Conservation (phyloP, 2,113 vertebrate genomes). For the Gallinago undulata region DNA sequence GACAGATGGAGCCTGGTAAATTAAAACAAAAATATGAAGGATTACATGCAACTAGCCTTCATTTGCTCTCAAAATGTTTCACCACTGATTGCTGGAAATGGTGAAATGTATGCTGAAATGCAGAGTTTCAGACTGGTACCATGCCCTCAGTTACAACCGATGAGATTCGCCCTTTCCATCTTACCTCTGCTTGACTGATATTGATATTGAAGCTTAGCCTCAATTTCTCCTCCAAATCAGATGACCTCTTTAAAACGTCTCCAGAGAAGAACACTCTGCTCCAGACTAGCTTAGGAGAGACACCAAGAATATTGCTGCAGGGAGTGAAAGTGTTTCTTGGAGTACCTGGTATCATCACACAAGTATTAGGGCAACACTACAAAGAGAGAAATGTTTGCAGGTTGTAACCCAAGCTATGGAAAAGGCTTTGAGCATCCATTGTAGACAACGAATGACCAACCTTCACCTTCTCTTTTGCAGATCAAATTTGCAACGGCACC, state of each 20-base stretch:
- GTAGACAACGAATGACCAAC: background rate
- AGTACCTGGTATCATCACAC: background rate
- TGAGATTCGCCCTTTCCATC: background rate
- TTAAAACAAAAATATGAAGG: background rate
- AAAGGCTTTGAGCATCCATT: background rate
- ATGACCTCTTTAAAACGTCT: background rate
- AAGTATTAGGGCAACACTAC: background rate
- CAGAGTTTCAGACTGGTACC: background rate
- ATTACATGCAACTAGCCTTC: background rate
- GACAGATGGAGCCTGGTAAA: background rate
- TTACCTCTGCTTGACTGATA: background rate
- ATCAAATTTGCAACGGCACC: background rate
- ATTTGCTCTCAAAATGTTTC: background rate
- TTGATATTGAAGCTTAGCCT: background rate
- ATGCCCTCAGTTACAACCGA: background rate
- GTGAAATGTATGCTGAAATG: background rate
- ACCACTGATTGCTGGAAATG: background rate
- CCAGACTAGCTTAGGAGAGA: background rate
- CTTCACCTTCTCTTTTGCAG: background rate
- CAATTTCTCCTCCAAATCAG: background rate
- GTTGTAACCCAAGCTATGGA: background rate
- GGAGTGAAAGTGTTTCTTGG: background rate
- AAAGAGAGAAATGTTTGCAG: background rate
- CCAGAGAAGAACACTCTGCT: background rate
- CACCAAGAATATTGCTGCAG: background rate